These are phyloP conservation scores for Caenorhabditis briggsae DNA, from an alignment of 1,140 invertebrate species.

Conservation along the genomic window DNA sequence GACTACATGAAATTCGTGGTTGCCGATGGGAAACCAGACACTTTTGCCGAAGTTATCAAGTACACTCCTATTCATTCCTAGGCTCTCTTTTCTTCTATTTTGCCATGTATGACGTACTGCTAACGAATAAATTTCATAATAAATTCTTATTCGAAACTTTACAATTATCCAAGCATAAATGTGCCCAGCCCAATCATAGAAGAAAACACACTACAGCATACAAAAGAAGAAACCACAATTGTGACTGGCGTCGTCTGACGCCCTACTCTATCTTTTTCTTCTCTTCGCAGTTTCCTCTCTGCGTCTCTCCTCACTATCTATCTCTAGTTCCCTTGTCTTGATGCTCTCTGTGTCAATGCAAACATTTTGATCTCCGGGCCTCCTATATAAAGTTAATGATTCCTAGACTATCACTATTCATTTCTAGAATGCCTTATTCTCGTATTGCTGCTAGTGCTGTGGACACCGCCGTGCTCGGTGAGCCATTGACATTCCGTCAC, in stretches of 20 bases:
- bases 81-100: neutral
- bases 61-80: slow-evolving; percentile 37
- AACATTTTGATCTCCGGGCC: slow-evolving; percentile 21
- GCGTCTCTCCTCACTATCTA: neutral
- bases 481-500: slow-evolving; percentile 39
- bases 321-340: neutral
- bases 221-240: slow-evolving; percentile 40
- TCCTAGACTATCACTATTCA: neutral
- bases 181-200: neutral
- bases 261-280: slow-evolving; percentile 7
- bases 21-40: slow-evolving; percentile 26
- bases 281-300: neutral
- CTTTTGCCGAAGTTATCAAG: slow-evolving; percentile 42
- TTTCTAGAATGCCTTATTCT: slow-evolving; percentile 35
- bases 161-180: neutral
- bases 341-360: slow-evolving; percentile 3
- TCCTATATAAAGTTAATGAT: slow-evolving; percentile 15
- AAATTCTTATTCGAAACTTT: neutral
- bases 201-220: slow-evolving; percentile 32
- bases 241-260: slow-evolving; percentile 8
- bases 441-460: slow-evolving; percentile 17
- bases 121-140: neutral
- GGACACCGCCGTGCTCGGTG: slow-evolving; percentile 35
- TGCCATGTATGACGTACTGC: neutral
- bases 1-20: slow-evolving; percentile 26